These are phyloP conservation scores for Ischnura elegans DNA, from an alignment of 2,888 invertebrate species.

Conservation along the genomic window DNA sequence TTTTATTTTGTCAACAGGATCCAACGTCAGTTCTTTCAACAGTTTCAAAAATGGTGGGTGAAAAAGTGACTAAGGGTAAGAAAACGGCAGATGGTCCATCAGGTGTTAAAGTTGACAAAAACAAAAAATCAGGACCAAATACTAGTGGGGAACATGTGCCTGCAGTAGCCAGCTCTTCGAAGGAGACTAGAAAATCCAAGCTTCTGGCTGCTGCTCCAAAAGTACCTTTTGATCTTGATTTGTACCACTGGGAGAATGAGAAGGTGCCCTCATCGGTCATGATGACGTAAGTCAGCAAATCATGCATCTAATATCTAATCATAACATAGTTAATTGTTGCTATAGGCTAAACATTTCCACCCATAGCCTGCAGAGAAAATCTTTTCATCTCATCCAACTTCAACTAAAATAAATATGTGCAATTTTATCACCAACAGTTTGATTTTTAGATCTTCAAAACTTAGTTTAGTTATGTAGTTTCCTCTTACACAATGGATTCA, in stretches of 20 bases:
- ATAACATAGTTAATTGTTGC: no score
- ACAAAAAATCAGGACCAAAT: background rate
- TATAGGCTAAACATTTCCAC: no score
- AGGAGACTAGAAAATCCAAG: constrained; percentile 74
- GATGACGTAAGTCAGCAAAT: constrained; percentile 75
- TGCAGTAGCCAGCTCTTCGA: constrained; percentile 67
- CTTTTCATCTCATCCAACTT: no score
- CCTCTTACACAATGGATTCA: no score
- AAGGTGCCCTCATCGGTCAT: constrained; percentile 77
- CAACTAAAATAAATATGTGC: no score
- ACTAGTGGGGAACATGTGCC: constrained; percentile 56
- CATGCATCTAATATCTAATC: no score
- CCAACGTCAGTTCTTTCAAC: constrained; percentile 72
- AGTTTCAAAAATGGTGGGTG: constrained; percentile 9
- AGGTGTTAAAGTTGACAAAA: background rate
- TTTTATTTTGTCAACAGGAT: constrained; percentile 70
- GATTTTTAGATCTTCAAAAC: no score
- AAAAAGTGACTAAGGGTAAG: constrained; percentile 46
- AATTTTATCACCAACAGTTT: no score
- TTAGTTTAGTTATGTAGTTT: no score
- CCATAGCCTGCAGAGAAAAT: no score
- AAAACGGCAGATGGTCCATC: background rate
- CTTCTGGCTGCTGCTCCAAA: constrained; percentile 77
- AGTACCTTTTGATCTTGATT: constrained; percentile 78
- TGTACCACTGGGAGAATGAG: constrained; percentile 80